Percentiles rank a stretch among this genome's conserved stretches.
Evolutionary conservation across 2,797 vertebrate genomes (phyloP).

Genomic region (Nyctibius grandis): DNA sequence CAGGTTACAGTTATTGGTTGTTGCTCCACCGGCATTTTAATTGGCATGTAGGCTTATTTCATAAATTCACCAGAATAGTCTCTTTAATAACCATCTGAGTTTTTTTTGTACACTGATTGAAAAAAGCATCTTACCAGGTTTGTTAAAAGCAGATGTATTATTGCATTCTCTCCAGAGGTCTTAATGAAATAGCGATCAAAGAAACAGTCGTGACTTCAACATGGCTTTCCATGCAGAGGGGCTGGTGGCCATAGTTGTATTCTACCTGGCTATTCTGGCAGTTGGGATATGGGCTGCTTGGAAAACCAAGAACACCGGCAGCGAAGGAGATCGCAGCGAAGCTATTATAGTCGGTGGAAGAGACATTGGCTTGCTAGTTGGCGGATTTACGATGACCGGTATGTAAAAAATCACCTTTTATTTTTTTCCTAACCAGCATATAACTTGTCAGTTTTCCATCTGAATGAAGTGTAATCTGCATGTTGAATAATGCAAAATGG

Average conservation of each 20-base stretch:
- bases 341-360: conserved; percentile 95
- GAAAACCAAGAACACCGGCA: conserved; percentile 91
- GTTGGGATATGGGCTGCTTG: conserved; percentile 98
- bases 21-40: not conserved
- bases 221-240: conserved; percentile 94
- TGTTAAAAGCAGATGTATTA: not conserved
- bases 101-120: not conserved
- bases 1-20: not conserved
- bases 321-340: conserved; percentile 84
- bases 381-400: conserved; percentile 98
- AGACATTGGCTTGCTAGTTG: conserved; percentile 94
- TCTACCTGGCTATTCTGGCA: conserved; percentile 90
- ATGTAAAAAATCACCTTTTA: not conserved
- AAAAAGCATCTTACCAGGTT: not conserved
- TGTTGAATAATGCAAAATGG: not conserved
- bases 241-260: conserved; percentile 90
- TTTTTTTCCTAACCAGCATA: not conserved
- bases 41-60: not conserved
- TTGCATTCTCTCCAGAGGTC: conserved; percentile 34
- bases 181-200: conserved; percentile 52
- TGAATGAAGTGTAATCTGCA: not conserved
- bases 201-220: not conserved
- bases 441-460: not conserved
- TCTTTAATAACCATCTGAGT: not conserved
- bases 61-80: not conserved